Percentiles rank a stretch among this genome's conserved stretches.
Evolutionary conservation across 2,113 vertebrate species (phyloP).

Genomic region (Larimichthys polyactis): DNA sequence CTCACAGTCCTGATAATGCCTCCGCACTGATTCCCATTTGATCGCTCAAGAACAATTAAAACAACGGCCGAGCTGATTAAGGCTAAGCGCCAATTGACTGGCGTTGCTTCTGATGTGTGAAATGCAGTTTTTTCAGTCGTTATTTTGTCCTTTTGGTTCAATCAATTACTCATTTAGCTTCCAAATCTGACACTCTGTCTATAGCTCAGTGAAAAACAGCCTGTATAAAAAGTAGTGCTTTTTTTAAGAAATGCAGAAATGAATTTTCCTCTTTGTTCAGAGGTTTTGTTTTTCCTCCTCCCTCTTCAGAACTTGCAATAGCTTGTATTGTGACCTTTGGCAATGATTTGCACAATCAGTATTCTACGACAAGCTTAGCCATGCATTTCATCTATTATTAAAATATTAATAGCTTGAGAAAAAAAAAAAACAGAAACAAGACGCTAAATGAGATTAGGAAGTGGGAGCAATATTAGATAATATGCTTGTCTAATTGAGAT

Average conservation of each 20-base stretch:
- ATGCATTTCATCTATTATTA: conserved; percentile 73
- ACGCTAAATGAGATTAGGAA: conserved; percentile 72
- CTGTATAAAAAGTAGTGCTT: background rate
- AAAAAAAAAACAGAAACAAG: conserved; percentile 60
- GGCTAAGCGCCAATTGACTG: conserved; percentile 59
- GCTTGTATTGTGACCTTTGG: conserved; percentile 39
- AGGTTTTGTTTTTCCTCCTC: conserved; percentile 6
- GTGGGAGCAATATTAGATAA: conserved; percentile 69
- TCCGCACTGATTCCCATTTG: conserved; percentile 70
- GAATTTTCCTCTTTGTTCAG: conserved; percentile 5
- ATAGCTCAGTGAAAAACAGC: conserved; percentile 10
- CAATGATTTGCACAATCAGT: conserved; percentile 13
- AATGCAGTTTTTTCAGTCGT: conserved; percentile 20
- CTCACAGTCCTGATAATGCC: conserved; percentile 65
- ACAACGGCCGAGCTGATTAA: conserved; percentile 64
- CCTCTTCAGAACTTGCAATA: conserved; percentile 1
- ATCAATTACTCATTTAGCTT: conserved; percentile 43
- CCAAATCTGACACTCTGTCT: background rate
- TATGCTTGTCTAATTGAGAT: conserved; percentile 76
- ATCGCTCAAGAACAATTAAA: conserved; percentile 70
- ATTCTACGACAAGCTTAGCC: conserved; percentile 19
- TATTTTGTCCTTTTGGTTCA: conserved; percentile 33
- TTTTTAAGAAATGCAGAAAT: background rate
- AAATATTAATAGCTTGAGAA: conserved; percentile 48
- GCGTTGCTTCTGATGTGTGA: conserved; percentile 47